Conservation (phyloP, 1,140 invertebrate species). For the Acromyrmex echinatior region DNA sequence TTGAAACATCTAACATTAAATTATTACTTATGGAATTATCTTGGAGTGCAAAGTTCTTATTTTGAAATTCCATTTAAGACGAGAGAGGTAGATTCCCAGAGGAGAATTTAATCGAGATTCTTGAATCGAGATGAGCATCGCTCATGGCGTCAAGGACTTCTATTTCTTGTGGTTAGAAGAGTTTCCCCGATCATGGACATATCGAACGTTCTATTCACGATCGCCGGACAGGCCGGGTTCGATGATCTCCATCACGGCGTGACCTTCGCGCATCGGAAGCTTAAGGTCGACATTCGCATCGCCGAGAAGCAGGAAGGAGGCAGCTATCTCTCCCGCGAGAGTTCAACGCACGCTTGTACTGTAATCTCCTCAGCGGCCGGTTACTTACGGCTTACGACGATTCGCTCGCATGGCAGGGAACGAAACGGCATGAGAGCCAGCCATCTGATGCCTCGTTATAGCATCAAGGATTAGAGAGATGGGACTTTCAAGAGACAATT, state of each 20-base stretch:
- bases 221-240: constrained; percentile 35
- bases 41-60: not conserved
- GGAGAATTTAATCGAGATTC: not conserved
- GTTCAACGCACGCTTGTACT: constrained; percentile 79
- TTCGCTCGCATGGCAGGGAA: constrained; percentile 33
- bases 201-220: constrained; percentile 28
- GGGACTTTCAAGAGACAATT: not conserved
- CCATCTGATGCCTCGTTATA: not conserved
- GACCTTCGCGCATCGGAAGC: constrained; percentile 79
- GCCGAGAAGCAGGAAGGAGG: constrained; percentile 75
- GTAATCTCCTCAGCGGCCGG: constrained; percentile 65
- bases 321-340: constrained; percentile 68
- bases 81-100: not conserved
- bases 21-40: not conserved
- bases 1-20: not conserved
- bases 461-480: constrained; percentile 2
- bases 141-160: constrained; percentile 1
- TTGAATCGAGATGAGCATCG: constrained; percentile 5
- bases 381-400: constrained; percentile 60
- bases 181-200: constrained; percentile 26
- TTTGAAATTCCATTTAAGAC: not conserved
- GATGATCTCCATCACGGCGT: constrained; percentile 72
- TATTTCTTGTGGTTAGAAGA: not conserved
- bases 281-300: constrained; percentile 81
- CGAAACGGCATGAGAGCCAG: constrained; percentile 27